Conservation (phyloP, 1,140 invertebrate species). For the Sitophilus oryzae region DNA sequence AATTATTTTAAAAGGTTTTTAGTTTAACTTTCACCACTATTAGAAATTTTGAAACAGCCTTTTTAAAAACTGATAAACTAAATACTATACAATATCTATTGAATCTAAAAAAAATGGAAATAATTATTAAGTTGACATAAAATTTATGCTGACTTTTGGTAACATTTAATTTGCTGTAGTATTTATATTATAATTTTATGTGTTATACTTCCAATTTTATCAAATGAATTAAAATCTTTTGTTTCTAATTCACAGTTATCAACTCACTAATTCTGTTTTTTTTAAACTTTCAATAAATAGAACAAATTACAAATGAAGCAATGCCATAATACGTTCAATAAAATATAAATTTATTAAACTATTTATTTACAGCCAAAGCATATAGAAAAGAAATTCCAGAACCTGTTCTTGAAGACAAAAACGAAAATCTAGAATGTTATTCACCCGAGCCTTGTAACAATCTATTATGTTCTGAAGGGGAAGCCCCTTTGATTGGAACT, state of each 20-base stretch:
- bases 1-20: constrained; percentile 5
- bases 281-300: background rate
- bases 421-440: constrained; percentile 6
- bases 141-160: too few species aligned
- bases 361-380: background rate
- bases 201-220: too few species aligned
- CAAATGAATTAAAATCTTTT: too few species aligned
- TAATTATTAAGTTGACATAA: too few species aligned
- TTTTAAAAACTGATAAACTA: too few species aligned
- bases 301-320: background rate
- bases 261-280: background rate
- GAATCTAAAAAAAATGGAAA: too few species aligned
- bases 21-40: constrained; percentile 25
- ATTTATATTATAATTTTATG: too few species aligned
- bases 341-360: too few species aligned
- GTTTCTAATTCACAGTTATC: too few species aligned
- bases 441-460: constrained; percentile 9
- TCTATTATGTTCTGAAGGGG: constrained; percentile 32
- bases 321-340: too few species aligned
- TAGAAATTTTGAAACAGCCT: constrained; percentile 32
- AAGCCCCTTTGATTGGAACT: constrained; percentile 32
- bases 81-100: too few species aligned
- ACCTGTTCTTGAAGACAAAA: constrained; percentile 23
- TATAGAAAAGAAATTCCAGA: constrained; percentile 5
- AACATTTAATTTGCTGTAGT: too few species aligned